Evolutionary conservation across 2,888 invertebrate species (phyloP).

Genomic region (Odontocerum albicorne): DNA sequence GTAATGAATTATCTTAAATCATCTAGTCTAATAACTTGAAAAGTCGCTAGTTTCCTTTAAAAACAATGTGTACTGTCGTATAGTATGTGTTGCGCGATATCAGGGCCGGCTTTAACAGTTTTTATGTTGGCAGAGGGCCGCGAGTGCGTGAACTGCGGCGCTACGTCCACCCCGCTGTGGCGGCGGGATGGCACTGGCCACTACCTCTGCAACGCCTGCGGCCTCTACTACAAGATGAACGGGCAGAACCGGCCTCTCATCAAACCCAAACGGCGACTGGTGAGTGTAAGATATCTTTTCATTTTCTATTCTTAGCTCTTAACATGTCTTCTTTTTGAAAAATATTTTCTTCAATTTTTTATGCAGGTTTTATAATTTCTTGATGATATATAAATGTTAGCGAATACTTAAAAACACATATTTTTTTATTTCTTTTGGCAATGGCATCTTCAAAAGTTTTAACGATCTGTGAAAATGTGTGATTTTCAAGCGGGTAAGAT

Average conservation of each 20-base stretch:
- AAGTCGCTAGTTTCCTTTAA: too few species aligned
- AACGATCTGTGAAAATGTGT: too few species aligned
- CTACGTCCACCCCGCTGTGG: conserved; percentile 97
- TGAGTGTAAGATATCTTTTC: conserved; percentile 67
- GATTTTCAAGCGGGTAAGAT: too few species aligned
- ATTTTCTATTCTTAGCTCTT: neutral
- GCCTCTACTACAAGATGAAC: conserved; percentile 99
- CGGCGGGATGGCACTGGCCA: conserved; percentile 97
- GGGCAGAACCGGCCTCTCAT: conserved; percentile 98
- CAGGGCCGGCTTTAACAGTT: conserved; percentile 40
- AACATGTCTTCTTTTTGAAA: neutral
- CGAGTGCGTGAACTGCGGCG: conserved; percentile 99
- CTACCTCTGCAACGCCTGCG: conserved; percentile 99
- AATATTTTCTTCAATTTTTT: too few species aligned
- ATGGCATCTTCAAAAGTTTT: too few species aligned
- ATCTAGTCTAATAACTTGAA: too few species aligned
- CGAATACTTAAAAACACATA: too few species aligned
- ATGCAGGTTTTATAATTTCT: too few species aligned
- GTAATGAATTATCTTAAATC: too few species aligned
- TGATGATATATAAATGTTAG: too few species aligned
- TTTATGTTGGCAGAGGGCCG: conserved; percentile 76
- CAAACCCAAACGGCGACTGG: conserved; percentile 99
- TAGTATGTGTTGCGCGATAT: neutral
- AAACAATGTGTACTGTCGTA: too few species aligned
- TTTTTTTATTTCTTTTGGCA: too few species aligned